Conservation (phyloP, 2,113 vertebrate species). For the Trichechus manatus region DNA sequence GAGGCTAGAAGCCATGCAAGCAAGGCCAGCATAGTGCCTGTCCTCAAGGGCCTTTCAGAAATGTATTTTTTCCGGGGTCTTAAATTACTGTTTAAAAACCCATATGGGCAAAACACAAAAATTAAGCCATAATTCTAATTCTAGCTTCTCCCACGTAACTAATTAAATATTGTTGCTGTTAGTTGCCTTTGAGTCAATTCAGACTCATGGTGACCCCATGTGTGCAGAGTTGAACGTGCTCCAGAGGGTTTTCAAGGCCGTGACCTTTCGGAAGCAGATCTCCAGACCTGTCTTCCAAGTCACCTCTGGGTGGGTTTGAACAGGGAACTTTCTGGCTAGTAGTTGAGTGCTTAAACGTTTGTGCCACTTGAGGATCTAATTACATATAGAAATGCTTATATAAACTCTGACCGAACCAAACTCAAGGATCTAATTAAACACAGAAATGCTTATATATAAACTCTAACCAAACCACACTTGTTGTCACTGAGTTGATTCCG, state of each 20-base stretch:
- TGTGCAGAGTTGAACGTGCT: neutral
- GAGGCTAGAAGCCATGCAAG: neutral
- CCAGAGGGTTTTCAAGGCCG: neutral
- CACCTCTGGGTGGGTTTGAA: neutral
- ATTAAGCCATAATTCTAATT: neutral
- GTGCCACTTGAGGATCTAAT: no score
- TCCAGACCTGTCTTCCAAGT: no score
- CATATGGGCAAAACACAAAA: neutral
- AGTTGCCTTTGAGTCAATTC: neutral
- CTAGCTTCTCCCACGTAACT: neutral
- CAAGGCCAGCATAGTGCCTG: neutral
- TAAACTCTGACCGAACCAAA: neutral
- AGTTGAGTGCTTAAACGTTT: no score
- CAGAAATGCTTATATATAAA: neutral
- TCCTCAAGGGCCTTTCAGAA: neutral
- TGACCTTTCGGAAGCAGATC: no score
- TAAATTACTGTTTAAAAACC: neutral
- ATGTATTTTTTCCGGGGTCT: conserved; percentile 4
- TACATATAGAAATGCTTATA: neutral
- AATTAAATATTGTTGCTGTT: neutral
- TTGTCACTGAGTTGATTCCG: neutral
- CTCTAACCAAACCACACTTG: neutral
- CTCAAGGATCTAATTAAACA: neutral
- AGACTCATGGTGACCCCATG: neutral
- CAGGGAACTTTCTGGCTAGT: neutral